A percentile compares a stretch with the other conserved stretches of the same genome.
phyloP scores from a whole-genome alignment of 2,797 vertebrate genomes.

The Acipenser transmontanus region DNA sequence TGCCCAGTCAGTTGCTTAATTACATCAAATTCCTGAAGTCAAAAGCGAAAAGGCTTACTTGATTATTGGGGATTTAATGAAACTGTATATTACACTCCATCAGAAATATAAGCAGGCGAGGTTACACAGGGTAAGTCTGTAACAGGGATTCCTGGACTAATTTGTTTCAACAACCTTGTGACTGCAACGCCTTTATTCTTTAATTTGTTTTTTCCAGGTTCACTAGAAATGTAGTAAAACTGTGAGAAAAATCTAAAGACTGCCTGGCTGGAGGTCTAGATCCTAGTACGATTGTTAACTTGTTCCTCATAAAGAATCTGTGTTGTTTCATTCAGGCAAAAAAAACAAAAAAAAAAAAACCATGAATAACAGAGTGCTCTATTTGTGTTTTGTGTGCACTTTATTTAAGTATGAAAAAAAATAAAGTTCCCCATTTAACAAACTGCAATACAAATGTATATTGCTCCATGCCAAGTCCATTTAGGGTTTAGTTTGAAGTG shows the following conservation, averaged over 20 bases:
- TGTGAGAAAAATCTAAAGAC: neutral
- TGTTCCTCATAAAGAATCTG: too few species aligned
- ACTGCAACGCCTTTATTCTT: neutral
- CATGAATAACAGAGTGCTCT: too few species aligned
- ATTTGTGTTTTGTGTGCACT: too few species aligned
- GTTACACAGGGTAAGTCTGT: conserved; percentile 15
- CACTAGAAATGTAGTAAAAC: conserved; percentile 11
- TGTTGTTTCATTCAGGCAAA: too few species aligned
- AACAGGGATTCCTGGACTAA: conserved; percentile 7
- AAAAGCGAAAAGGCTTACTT: conserved; percentile 39
- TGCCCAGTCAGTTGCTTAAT: conserved; percentile 26
- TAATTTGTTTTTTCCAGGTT: conserved; percentile 1
- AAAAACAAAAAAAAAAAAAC: too few species aligned
- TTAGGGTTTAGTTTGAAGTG: too few species aligned
- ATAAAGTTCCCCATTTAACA: too few species aligned
- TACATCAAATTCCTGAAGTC: conserved; percentile 37
- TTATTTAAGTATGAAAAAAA: too few species aligned
- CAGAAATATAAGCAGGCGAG: conserved; percentile 13
- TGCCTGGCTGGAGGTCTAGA: too few species aligned
- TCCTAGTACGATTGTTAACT: too few species aligned
- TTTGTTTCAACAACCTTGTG: neutral
- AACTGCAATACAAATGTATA: too few species aligned
- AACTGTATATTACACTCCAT: conserved; percentile 13
- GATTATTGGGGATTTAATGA: conserved; percentile 25
- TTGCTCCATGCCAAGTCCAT: too few species aligned